These are phyloP conservation scores for Muntiacus reevesi DNA, from an alignment of 2,113 vertebrate genomes.

Conservation along the genomic window DNA sequence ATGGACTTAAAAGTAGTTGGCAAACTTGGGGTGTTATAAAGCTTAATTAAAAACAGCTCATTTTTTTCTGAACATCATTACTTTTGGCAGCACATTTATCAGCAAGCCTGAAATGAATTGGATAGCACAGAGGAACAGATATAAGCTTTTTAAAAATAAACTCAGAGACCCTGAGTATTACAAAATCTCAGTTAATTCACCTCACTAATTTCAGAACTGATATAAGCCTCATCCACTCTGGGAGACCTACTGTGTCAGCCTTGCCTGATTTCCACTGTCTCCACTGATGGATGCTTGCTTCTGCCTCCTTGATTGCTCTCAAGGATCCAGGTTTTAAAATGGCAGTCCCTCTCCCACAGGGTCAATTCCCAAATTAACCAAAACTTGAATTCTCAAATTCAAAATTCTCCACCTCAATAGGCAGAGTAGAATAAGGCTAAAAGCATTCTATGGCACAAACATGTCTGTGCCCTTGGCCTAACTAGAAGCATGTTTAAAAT, in stretches of 20 bases:
- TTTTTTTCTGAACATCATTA: neutral
- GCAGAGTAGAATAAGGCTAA: neutral
- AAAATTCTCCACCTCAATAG: neutral
- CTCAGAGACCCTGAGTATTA: neutral
- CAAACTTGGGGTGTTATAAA: neutral
- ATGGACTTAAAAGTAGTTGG: neutral
- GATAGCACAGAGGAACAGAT: neutral
- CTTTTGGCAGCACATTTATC: neutral
- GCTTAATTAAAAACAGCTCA: neutral
- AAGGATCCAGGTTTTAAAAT: neutral
- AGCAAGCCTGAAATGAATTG: neutral
- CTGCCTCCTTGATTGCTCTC: neutral
- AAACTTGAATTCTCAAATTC: no score
- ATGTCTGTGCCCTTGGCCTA: no score
- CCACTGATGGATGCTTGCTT: neutral
- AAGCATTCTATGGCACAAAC: neutral
- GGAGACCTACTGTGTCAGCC: neutral
- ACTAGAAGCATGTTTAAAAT: neutral
- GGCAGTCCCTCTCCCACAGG: neutral
- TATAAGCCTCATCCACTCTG: neutral
- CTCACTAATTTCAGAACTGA: neutral
- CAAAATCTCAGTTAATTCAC: neutral
- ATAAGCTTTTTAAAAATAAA: neutral
- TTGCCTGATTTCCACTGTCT: neutral
- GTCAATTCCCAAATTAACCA: neutral